Base-by-base conservation (phyloP, 1,140 invertebrate species). In the Polypedilum vanderplanki region DNA sequence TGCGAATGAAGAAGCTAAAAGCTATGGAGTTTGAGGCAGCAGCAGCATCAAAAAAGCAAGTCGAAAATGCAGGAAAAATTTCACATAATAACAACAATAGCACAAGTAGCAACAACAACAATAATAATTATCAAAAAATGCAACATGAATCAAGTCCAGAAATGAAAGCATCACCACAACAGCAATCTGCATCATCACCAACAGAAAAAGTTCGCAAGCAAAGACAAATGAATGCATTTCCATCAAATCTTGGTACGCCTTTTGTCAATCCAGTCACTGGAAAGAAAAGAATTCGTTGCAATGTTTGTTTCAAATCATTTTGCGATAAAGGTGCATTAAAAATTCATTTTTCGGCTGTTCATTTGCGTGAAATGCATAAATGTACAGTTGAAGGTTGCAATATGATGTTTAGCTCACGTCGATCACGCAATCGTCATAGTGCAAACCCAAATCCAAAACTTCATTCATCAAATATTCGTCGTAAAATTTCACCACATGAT, bases 281-380 rank as follows among this genome's bases (percentile, higher is more conserved):
- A 17, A 97, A 97, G 85, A 98, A 98, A 81, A 88, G 98, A 78
- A 97, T 99, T 70, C 94, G 98, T 83, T 99, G 98, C 85, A 96
- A 97, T 81, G 96, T 97, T 73, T 99, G 98, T 83, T 87, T 98
- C 74, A 99, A 99, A 83, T 99, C 97, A 76, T 99, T 99, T 85
- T 99, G 98, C 88, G 98, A 99, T 85, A 99, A 99, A 85, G 97
- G 97, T 74, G 98, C 98, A 7, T 86, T 99, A 7, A 99, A 99
- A 85, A 99, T 99, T 41, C 98, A 99, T 81, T 99, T 98, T 81
- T 98, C 96, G 74, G 98, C 98, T 0, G 98, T 99, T 57, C 92
- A 95, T 80, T 79, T 90, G 74, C 82, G 87, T 7, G 90, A 92
- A 81, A 89, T 93, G 89, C 91, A 90, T 83, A 88, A 89, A 80